Evolutionary conservation across 2,797 vertebrate species (phyloP), one percentile per base, ranked within the genome.

Genomic region (Strix occidentalis): DNA sequence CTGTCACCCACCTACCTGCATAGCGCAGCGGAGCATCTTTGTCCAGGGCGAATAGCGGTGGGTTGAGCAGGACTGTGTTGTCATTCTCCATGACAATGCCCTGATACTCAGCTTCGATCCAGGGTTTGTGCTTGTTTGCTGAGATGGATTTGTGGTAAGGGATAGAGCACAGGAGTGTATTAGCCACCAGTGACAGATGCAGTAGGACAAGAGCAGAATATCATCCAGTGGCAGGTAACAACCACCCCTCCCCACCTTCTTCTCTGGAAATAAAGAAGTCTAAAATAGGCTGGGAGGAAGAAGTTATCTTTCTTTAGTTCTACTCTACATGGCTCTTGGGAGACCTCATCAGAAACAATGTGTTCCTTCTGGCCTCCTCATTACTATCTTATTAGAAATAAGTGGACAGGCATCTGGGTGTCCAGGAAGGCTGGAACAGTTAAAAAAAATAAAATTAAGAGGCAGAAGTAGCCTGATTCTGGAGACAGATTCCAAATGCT

Each of bases 51-150:
- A 99, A 99, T 24, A 99, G 98, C 0, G 99, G 99, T 0, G 99
- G 99, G 89, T 99, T 99, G 94, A 99, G 98, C 95, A 99, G 98
- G 66, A 99, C 99, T 0, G 99, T 99, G 98, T 99, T 99, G 98
- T 99, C 99, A 5, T 99, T 99, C 98, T 99, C 99, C 99, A 99
- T 99, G 93, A 99, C 98, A n/a, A 99, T 99, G 96, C 99, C 99
- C 97, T 99, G 99, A 97, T 99, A 99, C 96, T 99, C 99, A 0
- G 99, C 99, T 97, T 99, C 99, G 71, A 99, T 99, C 99, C 99
- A 99, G 97, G 99, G 99, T 97, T 99, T 99, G 98, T 99, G 99
- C 98, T 99, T 99, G 98, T 99, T 99, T 97, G 99, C 99, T 99
- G 98, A 41, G 50, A 41, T 13, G n/a, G 79, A 21, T 94, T 81